These are phyloP conservation scores for Catajapyx aquilonaris DNA, from an alignment of 1,140 invertebrate genomes.

Conservation along the genomic window DNA sequence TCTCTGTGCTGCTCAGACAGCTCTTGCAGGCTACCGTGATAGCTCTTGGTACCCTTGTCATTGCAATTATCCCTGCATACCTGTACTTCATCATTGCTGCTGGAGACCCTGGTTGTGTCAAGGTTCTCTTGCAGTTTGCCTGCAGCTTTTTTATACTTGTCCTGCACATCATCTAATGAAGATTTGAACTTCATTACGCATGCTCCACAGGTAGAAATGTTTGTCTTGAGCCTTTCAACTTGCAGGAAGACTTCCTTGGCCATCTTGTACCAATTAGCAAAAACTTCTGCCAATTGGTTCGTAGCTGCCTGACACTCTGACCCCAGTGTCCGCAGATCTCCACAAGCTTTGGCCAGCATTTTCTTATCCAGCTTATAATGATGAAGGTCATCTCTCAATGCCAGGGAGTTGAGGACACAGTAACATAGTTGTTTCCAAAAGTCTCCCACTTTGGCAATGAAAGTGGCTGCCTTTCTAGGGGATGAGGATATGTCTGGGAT, in stretches of 20 bases:
- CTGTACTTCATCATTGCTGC: slow-evolving; percentile 1
- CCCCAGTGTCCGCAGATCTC: slow-evolving; percentile 25
- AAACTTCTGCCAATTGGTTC: slow-evolving; percentile 39
- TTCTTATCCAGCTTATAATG: slow-evolving; percentile 67
- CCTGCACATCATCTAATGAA: slow-evolving; percentile 3
- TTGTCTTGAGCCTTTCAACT: slow-evolving; percentile 47
- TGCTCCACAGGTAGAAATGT: slow-evolving; percentile 33
- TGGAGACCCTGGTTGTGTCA: background rate
- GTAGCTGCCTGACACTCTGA: slow-evolving; percentile 40
- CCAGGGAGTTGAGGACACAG: slow-evolving; percentile 56
- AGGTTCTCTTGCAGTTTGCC: slow-evolving; percentile 8
- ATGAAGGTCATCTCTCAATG: slow-evolving; percentile 84
- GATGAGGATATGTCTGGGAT: no score
- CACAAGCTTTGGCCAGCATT: slow-evolving; percentile 9
- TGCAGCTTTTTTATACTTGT: slow-evolving; percentile 10
- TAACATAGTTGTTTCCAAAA: slow-evolving; percentile 81
- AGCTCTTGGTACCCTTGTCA: slow-evolving; percentile 14
- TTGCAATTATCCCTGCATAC: no score
- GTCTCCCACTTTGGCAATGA: slow-evolving; percentile 57
- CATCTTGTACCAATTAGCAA: slow-evolving; percentile 68
- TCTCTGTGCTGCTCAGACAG: slow-evolving; percentile 24
- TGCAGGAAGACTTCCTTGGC: slow-evolving; percentile 55
- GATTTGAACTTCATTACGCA: slow-evolving; percentile 16
- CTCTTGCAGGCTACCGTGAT: slow-evolving; percentile 21
- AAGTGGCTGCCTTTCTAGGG: slow-evolving; percentile 44